Evolutionary conservation across 2,113 vertebrate species (phyloP), one percentile per base, ranked within the genome.

Genomic region (Cryptoleucopteryx plumbea): DNA sequence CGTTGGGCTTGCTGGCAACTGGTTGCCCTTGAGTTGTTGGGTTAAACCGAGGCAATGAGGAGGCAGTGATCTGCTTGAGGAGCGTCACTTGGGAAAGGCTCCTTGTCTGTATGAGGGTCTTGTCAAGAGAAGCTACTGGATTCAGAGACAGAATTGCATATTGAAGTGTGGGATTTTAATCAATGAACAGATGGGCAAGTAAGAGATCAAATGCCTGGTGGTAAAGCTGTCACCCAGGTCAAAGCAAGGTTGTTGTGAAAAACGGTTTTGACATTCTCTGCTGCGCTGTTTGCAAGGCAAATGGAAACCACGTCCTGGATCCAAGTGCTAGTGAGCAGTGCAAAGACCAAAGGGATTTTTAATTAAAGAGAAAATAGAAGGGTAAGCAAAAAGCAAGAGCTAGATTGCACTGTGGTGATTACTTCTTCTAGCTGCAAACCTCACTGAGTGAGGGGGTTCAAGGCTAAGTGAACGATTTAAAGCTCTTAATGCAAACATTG

Each of bases 191-290:
- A 91, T 90, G 90, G 95, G 79, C 38, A 11, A 88, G 83, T 7
- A 72, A 55, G 79, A 88, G 90, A 85, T 88, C 63, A 93, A 93
- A 66, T 29, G 86, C 58, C 63, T 75, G 74, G 83, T 47, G 66
- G 58, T 85, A 81, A 90, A 93, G 79, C 93, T 88, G 94, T 73
- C 87, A 77, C 70, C 82, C 79, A 16, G 86, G 73, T 93, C 93
- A 78, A 13, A 73, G 83, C 68, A 91, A 94, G 87, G 86, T 86
- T 23, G 83, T 8, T 14, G 63, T 94, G 93, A 93, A 52, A 94
- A 94, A 88, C 6, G 19, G 58, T 20, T 50, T 42, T 63, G 95
- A 53, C 38, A 9, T 43, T 59, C 74, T 43, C 10, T 7, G 63
- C 55, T 38, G 50, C 7, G 0, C n/a, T 10, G 36, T 50, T 74